Conservation (phyloP, 2,888 invertebrate genomes). For the Acrocera orbiculus region DNA sequence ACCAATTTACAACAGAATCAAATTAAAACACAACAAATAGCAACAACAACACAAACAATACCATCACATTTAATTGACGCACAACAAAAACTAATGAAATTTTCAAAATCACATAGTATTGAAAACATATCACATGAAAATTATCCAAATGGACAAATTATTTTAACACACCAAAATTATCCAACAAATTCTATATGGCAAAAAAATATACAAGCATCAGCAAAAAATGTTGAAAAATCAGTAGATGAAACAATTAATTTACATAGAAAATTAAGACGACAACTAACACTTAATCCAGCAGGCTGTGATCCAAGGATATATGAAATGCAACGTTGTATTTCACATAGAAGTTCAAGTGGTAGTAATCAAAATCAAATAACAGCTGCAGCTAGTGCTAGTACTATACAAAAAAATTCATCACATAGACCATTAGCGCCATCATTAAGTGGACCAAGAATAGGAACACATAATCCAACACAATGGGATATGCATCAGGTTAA, state of each 20-base stretch:
- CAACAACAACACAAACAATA: slow-evolving; percentile 8
- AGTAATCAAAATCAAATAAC: slow-evolving; percentile 18
- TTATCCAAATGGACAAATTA: slow-evolving; percentile 10
- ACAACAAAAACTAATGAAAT: slow-evolving; percentile 9
- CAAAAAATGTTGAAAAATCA: slow-evolving; percentile 4
- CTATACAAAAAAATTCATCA: slow-evolving; percentile 17
- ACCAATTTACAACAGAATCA: slow-evolving; percentile 24
- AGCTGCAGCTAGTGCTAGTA: slow-evolving; percentile 13
- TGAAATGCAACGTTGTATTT: slow-evolving; percentile 23
- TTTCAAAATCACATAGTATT: slow-evolving; percentile 37
- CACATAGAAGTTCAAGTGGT: slow-evolving; percentile 12
- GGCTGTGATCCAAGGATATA: slow-evolving; percentile 51
- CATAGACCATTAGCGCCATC: slow-evolving; percentile 17
- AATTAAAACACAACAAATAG: slow-evolving; percentile 3
- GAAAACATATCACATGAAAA: slow-evolving; percentile 32
- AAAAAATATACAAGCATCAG: slow-evolving; percentile 16
- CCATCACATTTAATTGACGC: slow-evolving; percentile 8
- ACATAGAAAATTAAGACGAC: slow-evolving; percentile 62
- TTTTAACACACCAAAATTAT: too few relatives aligned
- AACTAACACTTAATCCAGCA: slow-evolving; percentile 63
- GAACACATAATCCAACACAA: slow-evolving; percentile 14
- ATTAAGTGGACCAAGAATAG: slow-evolving; percentile 13
- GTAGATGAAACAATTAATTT: slow-evolving; percentile 37
- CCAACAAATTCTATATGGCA: slow-evolving; percentile 9
- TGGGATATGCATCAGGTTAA: slow-evolving; percentile 17